phyloP scores from a whole-genome alignment of 2,113 vertebrate genomes.

The Notiomystis cincta region DNA sequence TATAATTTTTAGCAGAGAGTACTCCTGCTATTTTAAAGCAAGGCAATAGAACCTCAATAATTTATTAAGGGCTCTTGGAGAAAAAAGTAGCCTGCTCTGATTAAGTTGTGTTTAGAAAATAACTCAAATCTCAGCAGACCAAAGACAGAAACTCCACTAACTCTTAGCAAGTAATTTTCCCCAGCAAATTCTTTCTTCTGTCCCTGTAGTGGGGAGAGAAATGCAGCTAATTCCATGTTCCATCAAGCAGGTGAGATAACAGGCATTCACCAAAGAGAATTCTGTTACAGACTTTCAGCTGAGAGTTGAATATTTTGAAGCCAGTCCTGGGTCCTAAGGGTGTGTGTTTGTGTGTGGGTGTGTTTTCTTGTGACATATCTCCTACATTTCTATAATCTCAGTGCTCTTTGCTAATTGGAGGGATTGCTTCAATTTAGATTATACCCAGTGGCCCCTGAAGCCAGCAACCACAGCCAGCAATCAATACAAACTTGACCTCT shows the following conservation, averaged over 20 bases:
- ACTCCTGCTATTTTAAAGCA: neutral
- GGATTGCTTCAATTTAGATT: neutral
- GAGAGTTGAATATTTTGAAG: neutral
- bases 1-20: neutral
- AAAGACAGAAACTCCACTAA: neutral
- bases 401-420: neutral
- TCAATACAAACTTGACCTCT: neutral
- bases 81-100: neutral
- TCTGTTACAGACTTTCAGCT: neutral
- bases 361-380: neutral
- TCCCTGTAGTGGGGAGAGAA: neutral
- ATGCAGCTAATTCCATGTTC: neutral
- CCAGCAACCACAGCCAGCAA: neutral
- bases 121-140: neutral
- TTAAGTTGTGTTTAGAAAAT: neutral
- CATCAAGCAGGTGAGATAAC: neutral
- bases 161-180: neutral
- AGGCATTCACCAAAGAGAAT: neutral
- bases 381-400: neutral
- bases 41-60: neutral
- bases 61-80: neutral
- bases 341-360: neutral
- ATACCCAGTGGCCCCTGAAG: neutral
- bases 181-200: neutral
- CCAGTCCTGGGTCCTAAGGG: neutral